Evolutionary conservation across 1,140 invertebrate species (phyloP).

Genomic region (Dendroctonus ponderosae): DNA sequence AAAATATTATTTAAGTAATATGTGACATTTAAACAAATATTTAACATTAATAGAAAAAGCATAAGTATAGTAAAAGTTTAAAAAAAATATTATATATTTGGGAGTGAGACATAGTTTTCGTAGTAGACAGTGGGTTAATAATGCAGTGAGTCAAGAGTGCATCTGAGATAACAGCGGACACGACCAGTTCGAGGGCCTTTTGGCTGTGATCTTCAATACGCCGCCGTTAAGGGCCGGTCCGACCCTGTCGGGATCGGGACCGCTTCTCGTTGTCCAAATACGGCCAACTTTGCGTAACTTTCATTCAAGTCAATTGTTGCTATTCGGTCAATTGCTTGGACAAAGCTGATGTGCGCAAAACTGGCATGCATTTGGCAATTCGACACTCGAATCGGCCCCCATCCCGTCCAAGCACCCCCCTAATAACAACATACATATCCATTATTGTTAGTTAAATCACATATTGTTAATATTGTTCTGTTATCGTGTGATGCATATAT

Average conservation of each 20-base stretch:
- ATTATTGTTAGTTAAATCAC: constrained; percentile 51
- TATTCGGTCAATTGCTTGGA: no score
- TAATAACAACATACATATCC: constrained; percentile 53
- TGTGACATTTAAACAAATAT: constrained; percentile 39
- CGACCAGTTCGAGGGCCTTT: constrained; percentile 38
- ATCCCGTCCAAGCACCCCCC: constrained; percentile 34
- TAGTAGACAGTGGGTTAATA: constrained; percentile 31
- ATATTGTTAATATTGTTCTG: constrained; percentile 52
- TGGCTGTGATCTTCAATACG: constrained; percentile 50
- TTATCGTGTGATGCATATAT: constrained; percentile 51
- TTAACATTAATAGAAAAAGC: constrained; percentile 33
- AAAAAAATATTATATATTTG: constrained; percentile 44
- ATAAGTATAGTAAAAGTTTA: constrained; percentile 22
- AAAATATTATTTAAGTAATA: constrained; percentile 51
- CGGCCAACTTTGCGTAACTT: no score
- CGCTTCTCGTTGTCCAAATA: no score
- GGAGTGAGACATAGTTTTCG: constrained; percentile 41
- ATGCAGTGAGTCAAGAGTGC: constrained; percentile 37
- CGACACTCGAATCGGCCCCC: neutral
- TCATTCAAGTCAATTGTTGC: no score
- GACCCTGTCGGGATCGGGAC: neutral
- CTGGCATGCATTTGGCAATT: constrained; percentile 1
- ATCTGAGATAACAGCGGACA: constrained; percentile 24
- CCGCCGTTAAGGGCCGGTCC: constrained; percentile 38
- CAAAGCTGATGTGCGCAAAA: neutral